Conservation (phyloP, 2,797 vertebrate genomes). For the Propithecus deckenii region DNA sequence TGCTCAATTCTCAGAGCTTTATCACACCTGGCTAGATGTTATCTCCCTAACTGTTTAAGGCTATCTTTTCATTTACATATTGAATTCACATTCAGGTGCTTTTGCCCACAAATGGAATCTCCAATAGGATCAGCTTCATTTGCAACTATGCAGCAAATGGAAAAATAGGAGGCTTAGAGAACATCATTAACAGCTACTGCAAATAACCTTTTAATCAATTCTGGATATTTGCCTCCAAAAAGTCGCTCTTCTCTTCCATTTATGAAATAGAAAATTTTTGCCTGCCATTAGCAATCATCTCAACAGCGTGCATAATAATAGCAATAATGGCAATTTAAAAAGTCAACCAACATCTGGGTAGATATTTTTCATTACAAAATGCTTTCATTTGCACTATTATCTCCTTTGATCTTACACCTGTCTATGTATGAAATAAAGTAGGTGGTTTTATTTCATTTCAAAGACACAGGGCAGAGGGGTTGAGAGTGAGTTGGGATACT, state of each 20-base stretch:
- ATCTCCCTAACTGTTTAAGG: background rate
- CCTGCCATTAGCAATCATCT: background rate
- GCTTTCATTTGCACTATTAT: background rate
- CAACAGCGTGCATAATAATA: background rate
- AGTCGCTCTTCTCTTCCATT: background rate
- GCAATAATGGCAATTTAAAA: background rate
- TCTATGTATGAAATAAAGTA: background rate
- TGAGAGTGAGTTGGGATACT: background rate
- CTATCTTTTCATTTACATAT: background rate
- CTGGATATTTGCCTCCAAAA: background rate
- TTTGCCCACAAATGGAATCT: background rate
- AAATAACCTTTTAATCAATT: conserved; percentile 32
- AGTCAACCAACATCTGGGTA: background rate
- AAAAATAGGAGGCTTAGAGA: background rate
- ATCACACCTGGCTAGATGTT: background rate
- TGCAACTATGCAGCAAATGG: conserved; percentile 12
- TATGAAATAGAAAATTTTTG: background rate
- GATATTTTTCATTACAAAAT: conserved; percentile 14
- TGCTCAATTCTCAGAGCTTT: background rate
- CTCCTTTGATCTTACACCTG: background rate
- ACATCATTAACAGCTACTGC: background rate
- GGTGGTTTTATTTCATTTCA: background rate
- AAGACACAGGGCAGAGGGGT: background rate
- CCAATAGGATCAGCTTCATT: background rate
- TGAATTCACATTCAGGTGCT: conserved; percentile 4